Evolutionary conservation across 2,797 vertebrate genomes (phyloP), one percentile per base, ranked within the genome.

Genomic region (Carcharodon carcharias): DNA sequence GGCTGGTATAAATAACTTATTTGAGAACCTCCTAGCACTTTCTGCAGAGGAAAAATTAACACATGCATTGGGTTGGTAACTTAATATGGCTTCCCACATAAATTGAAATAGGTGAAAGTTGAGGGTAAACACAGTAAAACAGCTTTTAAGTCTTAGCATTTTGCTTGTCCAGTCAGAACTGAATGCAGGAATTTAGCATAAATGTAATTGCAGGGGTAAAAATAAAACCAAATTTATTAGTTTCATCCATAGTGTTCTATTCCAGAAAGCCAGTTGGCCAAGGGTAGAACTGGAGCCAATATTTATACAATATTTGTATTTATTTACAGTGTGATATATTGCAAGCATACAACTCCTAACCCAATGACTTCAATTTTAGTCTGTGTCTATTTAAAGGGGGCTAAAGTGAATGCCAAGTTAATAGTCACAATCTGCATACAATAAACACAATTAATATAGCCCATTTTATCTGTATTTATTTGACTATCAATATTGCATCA

Each of bases 1-100:
- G 45, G 54, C 94, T 54, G 50, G 45, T 35, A 56, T 95, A 71
- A 95, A 95, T 95, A 95, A 54, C 94, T 95, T 67, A 56, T 28
- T 54, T 50, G 28, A 56, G 45, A 71, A 95, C 77, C 69, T 56
- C 69, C 45, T 31, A 35, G 28, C 61, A 63, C 58, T 92, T 92
- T 61, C 35, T 54, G 16, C 94, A 77, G 94, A 54, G 28, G 31
- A 56, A 77, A 73, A 73, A 56, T 26, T 35, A 77, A 95, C 45
- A 95, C 50, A 56, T 71, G 31, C 7, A 95, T 77, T 95, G 94
- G 28, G 45, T 71, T 77, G 94, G 45, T 56, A 95, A 95, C 69
- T 58, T 95, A 95, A 95, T 58, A 95, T 56, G 50, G 94, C 21
- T 12, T 73, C 14, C 69, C 28, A 58, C 40, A 71, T 54, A 73